A percentile compares a stretch with the other conserved stretches of the same genome.
Evolutionary conservation across 1,140 invertebrate genomes (phyloP).

Genomic region (Dufourea novaeangliae): DNA sequence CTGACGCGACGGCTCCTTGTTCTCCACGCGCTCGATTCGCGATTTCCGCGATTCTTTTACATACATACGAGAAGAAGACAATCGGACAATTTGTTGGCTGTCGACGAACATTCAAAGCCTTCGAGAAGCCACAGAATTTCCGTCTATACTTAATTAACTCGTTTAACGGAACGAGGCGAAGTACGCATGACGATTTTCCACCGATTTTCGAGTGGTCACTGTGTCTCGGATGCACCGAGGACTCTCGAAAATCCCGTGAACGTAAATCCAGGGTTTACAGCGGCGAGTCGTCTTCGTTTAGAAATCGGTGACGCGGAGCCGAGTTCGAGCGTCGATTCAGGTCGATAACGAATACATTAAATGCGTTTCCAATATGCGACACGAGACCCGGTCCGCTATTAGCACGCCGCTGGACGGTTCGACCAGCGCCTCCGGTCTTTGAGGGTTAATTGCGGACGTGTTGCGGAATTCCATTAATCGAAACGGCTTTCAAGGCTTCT

Average conservation of each 20-base stretch:
- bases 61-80: not conserved
- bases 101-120: no score
- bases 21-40: constrained; percentile 6
- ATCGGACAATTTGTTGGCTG: not conserved
- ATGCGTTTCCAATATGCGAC: constrained; percentile 67
- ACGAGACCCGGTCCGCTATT: constrained; percentile 56
- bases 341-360: constrained; percentile 69
- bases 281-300: not conserved
- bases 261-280: not conserved
- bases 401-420: constrained; percentile 61
- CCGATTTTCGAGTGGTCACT: no score
- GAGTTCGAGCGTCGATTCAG: constrained; percentile 46
- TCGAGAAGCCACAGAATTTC: no score
- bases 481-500: constrained; percentile 66
- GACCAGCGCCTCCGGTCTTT: constrained; percentile 65
- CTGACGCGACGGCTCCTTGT: not conserved
- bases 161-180: no score
- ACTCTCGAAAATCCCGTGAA: not conserved
- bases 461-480: constrained; percentile 71
- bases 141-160: no score
- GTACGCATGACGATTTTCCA: no score
- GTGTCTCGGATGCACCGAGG: not conserved
- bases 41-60: not conserved
- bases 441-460: constrained; percentile 69
- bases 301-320: not conserved